These are phyloP conservation scores for Corythoichthys intestinalis DNA, from an alignment of 2,113 vertebrate genomes.

Conservation along the genomic window DNA sequence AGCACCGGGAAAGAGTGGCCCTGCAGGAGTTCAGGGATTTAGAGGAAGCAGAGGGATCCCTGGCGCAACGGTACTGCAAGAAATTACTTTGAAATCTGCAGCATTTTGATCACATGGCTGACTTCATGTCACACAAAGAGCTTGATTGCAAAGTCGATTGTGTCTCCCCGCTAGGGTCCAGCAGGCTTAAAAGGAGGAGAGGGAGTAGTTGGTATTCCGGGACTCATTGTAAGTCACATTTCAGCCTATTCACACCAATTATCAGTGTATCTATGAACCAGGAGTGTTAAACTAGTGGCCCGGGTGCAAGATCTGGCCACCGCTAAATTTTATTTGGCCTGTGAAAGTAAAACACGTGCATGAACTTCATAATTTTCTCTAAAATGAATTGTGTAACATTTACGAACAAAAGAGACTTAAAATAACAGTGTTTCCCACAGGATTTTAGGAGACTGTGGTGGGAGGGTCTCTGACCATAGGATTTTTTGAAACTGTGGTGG, in stretches of 20 bases:
- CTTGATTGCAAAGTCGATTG: slow-evolving; percentile 5
- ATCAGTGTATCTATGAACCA: background rate
- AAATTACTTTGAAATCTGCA: slow-evolving; percentile 7
- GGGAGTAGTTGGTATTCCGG: slow-evolving; percentile 77
- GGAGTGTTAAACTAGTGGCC: too few species aligned
- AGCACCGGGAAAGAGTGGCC: slow-evolving; percentile 78
- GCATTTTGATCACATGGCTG: background rate
- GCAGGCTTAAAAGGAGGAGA: slow-evolving; percentile 86
- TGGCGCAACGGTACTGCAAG: slow-evolving; percentile 73
- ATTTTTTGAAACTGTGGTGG: too few species aligned
- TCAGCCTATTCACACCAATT: slow-evolving; percentile 7
- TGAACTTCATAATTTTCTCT: too few species aligned
- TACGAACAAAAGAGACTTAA: too few species aligned
- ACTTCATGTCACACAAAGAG: background rate
- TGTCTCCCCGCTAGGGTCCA: slow-evolving; percentile 71
- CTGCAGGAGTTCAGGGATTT: slow-evolving; percentile 80
- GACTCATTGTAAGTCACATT: slow-evolving; percentile 75
- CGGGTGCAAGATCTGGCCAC: too few species aligned
- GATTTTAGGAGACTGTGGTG: too few species aligned
- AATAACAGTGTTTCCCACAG: too few species aligned
- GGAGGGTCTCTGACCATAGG: too few species aligned
- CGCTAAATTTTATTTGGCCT: too few species aligned
- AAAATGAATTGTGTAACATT: too few species aligned
- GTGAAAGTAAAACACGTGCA: too few species aligned
- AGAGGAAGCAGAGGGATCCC: slow-evolving; percentile 77